Base-by-base conservation (phyloP, 64 coral and sea anemone genomes). In the Montipora capricornis region DNA sequence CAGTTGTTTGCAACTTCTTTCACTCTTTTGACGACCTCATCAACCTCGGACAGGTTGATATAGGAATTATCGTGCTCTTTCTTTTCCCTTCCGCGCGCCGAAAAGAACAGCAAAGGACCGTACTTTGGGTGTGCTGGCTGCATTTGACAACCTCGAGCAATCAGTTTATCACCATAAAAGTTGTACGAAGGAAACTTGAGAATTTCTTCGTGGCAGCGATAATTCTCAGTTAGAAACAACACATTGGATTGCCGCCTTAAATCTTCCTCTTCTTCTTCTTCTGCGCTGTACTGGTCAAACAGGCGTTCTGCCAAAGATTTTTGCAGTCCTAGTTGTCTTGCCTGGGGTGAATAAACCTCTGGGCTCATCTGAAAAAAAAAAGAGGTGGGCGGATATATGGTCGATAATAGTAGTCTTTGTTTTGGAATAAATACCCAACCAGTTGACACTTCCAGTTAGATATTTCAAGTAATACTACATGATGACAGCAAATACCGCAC, bases 191-290 rank as follows among this genome's bases (percentile, higher is more conserved):
- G 91, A 76, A 96, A 96, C 9, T 87, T 19, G 15, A 96, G 88
- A 17, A 96, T 96, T 6, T 94, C 92, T 53, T 91, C 29, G 57
- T 91, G 57, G 53, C 92, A 93, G 22, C 95, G 95, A 58, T 96
- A 96, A 89, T 96, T 96, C 74, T 96, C 95, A 6, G 87, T 93
- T 53, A 96, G 59, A 26, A 93, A 96, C 80, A 71, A n/a, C 19
- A 86, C 82, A 22, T 71, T 71, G 17, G 44, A n/a, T 20, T 84
- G 37, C 14, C 19, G 16, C 0, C 5, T 2, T 55, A 13, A 14
- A 9, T 71, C 3, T 49, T n/a, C n/a, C n/a, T n/a, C n/a, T n/a
- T 47, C 2, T 8, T 86, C 46, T 48, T 73, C 4, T 50, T 24
- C 20, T 26, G 26, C 26, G 7, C 51, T 46, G 51, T 93, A 93